Evolutionary conservation across 2,113 vertebrate genomes (phyloP), one percentile per base, ranked within the genome.

Genomic region (Beaufortia kweichowensis): DNA sequence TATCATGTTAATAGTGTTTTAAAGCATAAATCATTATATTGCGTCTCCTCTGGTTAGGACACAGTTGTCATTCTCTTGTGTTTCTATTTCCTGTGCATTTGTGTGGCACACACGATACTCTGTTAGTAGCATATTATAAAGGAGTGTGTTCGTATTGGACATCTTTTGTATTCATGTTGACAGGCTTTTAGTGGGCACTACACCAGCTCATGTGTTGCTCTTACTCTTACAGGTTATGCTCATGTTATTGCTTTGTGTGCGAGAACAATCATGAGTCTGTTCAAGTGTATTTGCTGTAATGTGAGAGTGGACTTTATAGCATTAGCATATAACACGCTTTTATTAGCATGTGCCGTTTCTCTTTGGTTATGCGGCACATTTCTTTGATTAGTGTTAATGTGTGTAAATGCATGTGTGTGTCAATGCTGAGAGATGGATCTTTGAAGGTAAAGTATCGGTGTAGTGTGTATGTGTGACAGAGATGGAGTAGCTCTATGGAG

Each of bases 141-240:
- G 12, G 3, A 50, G 17, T 50, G 46, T 50, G 46, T 50, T 50
- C 8, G 14, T n/a, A 21, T 7, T 53, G 19, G 48, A 53, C 7
- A 21, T 53, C 2, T n/a, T 53, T 14, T 46, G 43, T 46, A 46
- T 46, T 46, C 4, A 14, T 46, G 43, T 46, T 17, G 43, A 46
- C 43, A 19, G 14, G 43, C 43, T 46, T 46, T 55, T 71, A 63
- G 28, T 7, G 8, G 11, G 21, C 31, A 24, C 50, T 31, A 28
- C 41, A 23, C 7, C 9, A 62, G 63, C 60, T 75, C 69, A 66
- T 60, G 60, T 76, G 63, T 74, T 48, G 41, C 19, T 50, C n/a
- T 53, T 53, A 53, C 48, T 53, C n/a, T 53, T 53, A 21, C 19
- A 53, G 48, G 19, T 53, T 21, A 21, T 61, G 23, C 55, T 48